phyloP scores from a whole-genome alignment of 2,888 invertebrate genomes.

The Nesidiocoris tenuis region DNA sequence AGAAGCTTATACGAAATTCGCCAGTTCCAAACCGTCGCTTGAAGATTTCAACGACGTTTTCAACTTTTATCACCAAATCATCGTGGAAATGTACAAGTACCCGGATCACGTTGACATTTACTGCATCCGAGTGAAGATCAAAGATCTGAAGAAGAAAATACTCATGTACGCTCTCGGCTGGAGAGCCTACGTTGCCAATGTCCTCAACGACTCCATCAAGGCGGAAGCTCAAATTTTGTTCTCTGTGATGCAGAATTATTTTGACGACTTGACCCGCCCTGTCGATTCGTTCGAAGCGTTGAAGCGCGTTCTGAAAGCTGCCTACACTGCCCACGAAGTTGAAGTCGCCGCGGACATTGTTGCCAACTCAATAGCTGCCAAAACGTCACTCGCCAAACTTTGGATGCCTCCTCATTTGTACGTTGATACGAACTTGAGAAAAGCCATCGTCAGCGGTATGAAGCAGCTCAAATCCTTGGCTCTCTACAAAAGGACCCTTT shows the following conservation, averaged over 20 bases:
- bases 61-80: constrained; percentile 28
- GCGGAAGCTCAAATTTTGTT: constrained; percentile 10
- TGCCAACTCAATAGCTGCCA: constrained; percentile 6
- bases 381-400: constrained; percentile 4
- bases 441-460: not conserved
- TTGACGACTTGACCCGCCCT: not conserved
- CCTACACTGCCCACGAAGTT: constrained; percentile 1
- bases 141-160: constrained; percentile 18
- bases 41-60: constrained; percentile 24
- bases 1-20: constrained; percentile 13
- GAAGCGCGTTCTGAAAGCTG: constrained; percentile 19
- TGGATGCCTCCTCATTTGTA: constrained; percentile 22
- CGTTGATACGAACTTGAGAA: not conserved
- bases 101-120: constrained; percentile 22
- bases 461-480: constrained; percentile 12
- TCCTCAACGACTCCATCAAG: constrained; percentile 2
- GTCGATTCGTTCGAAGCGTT: constrained; percentile 8
- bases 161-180: constrained; percentile 27
- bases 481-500: not conserved
- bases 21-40: constrained; percentile 9
- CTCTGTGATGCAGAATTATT: not conserved
- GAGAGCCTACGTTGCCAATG: not conserved
- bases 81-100: constrained; percentile 20
- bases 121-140: constrained; percentile 26
- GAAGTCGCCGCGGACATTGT: not conserved